Evolutionary conservation across 2,113 vertebrate genomes (phyloP), one percentile per base, ranked within the genome.

Genomic region (Albula glossodonta): DNA sequence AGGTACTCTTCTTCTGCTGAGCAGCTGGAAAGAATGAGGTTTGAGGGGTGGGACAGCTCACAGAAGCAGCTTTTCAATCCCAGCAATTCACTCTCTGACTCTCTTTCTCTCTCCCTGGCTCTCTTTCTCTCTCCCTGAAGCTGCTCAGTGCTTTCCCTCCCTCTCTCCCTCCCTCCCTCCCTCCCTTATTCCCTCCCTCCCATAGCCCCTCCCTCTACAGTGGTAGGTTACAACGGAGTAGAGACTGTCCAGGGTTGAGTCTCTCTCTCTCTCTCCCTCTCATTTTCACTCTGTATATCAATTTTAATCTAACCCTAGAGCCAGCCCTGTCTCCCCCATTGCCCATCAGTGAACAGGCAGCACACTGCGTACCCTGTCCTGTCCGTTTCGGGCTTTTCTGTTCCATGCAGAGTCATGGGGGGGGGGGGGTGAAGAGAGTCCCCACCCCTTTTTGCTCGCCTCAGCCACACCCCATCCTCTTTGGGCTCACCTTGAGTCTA

Each of bases 201-300:
- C 51, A 12, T 15, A 49, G 77, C 70, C 49, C 77, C 74, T 85
- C 84, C 52, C 77, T 79, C 74, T 79, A 90, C 89, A 89, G 88
- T 81, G 77, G 83, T 92, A 91, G 90, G 93, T 92, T 93, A 92
- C 74, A 88, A 88, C 82, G 89, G 60, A 57, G 83, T 79, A 74
- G 78, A 81, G 84, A 85, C 78, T 63, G 84, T 85, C 90, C 86
- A 88, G 84, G 87, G 82, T 83, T 86, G 82, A 87, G 78, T 83
- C 78, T 90, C 80, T 78, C 56, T 56, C 86, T 63, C 22, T 79
- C 11, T 88, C 83, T 82, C 78, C 51, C 25, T 77, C 85, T 56
- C 49, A 88, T 25, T 74, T 4, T 82, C 80, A 85, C 51, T 78
- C 50, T 53, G 63, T 53, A 63, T 84, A 17, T 84, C 63, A 25